Percentiles rank a stretch among this genome's conserved stretches.
These are phyloP conservation scores for Dunckerocampus dactyliophorus DNA, from an alignment of 2,113 vertebrate species.

Conservation along the genomic window DNA sequence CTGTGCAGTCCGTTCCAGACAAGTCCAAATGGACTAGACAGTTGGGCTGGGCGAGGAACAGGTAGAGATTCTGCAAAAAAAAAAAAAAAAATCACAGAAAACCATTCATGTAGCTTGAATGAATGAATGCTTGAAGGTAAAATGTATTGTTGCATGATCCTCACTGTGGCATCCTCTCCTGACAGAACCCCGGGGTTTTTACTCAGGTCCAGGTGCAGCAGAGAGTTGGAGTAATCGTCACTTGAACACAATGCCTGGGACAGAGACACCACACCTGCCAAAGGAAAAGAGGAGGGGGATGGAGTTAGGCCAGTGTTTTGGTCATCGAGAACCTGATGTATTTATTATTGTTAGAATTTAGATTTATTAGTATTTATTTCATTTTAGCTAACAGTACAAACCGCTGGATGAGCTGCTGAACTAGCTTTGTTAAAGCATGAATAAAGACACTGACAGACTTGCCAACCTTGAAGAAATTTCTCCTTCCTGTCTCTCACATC, in stretches of 20 bases:
- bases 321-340: too few relatives aligned
- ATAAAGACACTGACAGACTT: neutral
- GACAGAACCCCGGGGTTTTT: conserved; percentile 85
- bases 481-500: too few relatives aligned
- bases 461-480: neutral
- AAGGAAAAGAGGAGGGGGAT: neutral
- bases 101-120: neutral
- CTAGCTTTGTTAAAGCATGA: neutral
- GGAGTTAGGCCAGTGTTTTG: neutral
- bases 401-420: neutral
- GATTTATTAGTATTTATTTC: too few relatives aligned
- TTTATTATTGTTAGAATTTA: too few relatives aligned
- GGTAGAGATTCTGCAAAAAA: conserved; percentile 78
- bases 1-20: conserved; percentile 82
- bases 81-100: conserved; percentile 18
- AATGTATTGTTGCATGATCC: conserved; percentile 14
- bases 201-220: conserved; percentile 86
- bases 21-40: conserved; percentile 85
- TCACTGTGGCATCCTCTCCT: conserved; percentile 85
- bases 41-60: conserved; percentile 87
- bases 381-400: neutral
- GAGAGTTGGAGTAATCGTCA: conserved; percentile 84
- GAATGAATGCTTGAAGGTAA: neutral
- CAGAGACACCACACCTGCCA: conserved; percentile 80
- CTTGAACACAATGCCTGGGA: conserved; percentile 85